Base-by-base conservation (phyloP, 2,888 invertebrate species). In the Leptinotarsa juncta region DNA sequence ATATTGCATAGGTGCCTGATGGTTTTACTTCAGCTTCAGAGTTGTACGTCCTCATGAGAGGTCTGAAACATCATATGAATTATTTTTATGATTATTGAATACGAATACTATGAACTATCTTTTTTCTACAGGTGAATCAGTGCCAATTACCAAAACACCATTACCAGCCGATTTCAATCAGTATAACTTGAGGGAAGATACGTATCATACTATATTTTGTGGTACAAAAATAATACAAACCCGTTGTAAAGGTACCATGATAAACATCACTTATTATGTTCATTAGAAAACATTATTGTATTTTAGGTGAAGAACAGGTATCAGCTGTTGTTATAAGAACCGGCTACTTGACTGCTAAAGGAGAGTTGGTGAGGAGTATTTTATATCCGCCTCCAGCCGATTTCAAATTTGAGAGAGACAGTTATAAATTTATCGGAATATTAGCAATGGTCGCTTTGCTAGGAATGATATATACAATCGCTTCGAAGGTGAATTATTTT, bases 351-450 rank as follows among this genome's bases (percentile, higher is more conserved):
- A 98, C 98, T 0, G 94, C 96, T 75, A 99, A 99, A 87, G 96
- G 95, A 0, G 85, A 87, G 79, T 89, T 98, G 7, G 96, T 98
- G 1, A 92, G 97, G 23, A 96, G 97, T 48, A 98, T 98, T 80
- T 90, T 98, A 82, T 98, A 96, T 87, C 98, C 98, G 0, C 96
- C 97, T 53, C 98, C 98, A 0, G 95, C 97, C 0, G 98, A 97
- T 87, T 98, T 97, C 89, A 97, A 97, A 88, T 98, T 98, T 86
- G 97, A 98, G 85, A 92, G 94, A 65, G 98, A 98, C 87, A 96
- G 97, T 0, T 96, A 96, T 89, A 95, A 95, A 86, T 97, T 97
- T 86, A 95, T 98, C 71, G 91, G 92, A 74, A 92, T 96, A 48
- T 89, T 99, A 57, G 94, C 94, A 0, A 83, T 91, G 26, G 94